These are phyloP conservation scores for Echeneis naucrates DNA, from an alignment of 2,797 vertebrate genomes.

Conservation along the genomic window DNA sequence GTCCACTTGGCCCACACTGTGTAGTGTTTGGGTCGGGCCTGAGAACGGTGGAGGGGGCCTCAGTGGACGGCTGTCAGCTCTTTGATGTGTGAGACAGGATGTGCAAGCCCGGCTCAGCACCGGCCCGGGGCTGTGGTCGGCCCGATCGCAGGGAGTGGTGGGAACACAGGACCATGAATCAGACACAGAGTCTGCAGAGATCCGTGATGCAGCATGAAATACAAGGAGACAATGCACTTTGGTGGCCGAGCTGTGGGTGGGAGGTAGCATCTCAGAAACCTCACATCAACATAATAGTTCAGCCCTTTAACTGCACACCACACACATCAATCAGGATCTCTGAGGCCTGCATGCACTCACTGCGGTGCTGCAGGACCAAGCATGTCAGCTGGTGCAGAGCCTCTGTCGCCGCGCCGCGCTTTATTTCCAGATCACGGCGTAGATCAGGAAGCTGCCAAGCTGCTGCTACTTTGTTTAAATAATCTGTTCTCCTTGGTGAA, in stretches of 20 bases:
- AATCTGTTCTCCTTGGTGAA: slow-evolving; percentile 36
- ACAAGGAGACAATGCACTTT: slow-evolving; percentile 52
- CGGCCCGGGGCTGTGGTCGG: slow-evolving; percentile 53
- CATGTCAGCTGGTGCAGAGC: slow-evolving; percentile 18
- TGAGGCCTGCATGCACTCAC: slow-evolving; percentile 42
- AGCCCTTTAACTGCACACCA: too few species aligned
- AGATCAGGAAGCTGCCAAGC: slow-evolving; percentile 35
- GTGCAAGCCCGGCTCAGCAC: slow-evolving; percentile 20
- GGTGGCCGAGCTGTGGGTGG: slow-evolving; percentile 61
- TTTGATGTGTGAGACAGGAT: slow-evolving; percentile 56
- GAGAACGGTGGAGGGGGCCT: slow-evolving; percentile 45
- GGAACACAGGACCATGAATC: slow-evolving; percentile 44
- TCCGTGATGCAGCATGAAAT: slow-evolving; percentile 24
- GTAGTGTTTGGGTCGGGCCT: slow-evolving; percentile 50
- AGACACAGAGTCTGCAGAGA: slow-evolving; percentile 53
- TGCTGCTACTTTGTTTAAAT: slow-evolving; percentile 46
- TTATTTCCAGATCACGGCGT: slow-evolving; percentile 28
- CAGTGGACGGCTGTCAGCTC: slow-evolving; percentile 48
- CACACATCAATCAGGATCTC: too few species aligned
- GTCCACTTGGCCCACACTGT: slow-evolving; percentile 52
- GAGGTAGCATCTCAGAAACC: slow-evolving; percentile 57
- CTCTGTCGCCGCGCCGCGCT: slow-evolving; percentile 2
- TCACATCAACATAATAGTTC: slow-evolving; percentile 55
- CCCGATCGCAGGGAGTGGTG: slow-evolving; percentile 44
- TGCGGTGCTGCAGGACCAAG: slow-evolving; percentile 31